Conservation (phyloP, 2,113 vertebrate genomes). For the Sula dactylatra region DNA sequence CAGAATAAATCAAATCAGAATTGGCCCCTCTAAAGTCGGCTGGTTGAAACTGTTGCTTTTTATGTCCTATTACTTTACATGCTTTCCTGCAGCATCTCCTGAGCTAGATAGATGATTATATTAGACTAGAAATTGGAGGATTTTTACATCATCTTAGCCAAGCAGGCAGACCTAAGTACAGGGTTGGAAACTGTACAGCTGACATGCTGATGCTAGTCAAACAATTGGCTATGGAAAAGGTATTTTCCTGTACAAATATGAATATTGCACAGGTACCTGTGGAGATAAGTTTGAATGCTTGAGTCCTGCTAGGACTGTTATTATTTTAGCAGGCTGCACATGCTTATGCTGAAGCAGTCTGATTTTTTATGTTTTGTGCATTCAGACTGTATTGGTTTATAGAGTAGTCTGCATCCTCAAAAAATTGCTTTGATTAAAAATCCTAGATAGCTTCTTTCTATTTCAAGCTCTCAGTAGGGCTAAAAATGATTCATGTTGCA, state of each 20-base stretch:
- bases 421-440: conserved; percentile 41
- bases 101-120: background rate
- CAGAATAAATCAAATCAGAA: background rate
- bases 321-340: background rate
- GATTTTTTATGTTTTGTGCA: background rate
- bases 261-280: background rate
- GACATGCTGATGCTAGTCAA: background rate
- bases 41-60: background rate
- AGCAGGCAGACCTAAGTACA: background rate
- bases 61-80: background rate
- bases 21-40: background rate
- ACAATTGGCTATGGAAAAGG: background rate
- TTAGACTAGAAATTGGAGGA: background rate
- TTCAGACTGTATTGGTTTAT: background rate
- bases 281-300: background rate
- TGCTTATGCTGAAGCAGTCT: background rate
- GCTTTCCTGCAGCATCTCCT: background rate
- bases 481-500: conserved; percentile 16
- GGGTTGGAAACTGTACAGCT: background rate
- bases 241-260: background rate
- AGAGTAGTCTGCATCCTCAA: background rate
- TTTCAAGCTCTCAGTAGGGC: background rate
- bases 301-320: background rate
- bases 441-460: background rate
- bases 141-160: background rate